A percentile compares a stretch with the other conserved stretches of the same genome.
Conservation (phyloP, 2,888 invertebrate genomes). For the Eupithecia pulchellata region DNA sequence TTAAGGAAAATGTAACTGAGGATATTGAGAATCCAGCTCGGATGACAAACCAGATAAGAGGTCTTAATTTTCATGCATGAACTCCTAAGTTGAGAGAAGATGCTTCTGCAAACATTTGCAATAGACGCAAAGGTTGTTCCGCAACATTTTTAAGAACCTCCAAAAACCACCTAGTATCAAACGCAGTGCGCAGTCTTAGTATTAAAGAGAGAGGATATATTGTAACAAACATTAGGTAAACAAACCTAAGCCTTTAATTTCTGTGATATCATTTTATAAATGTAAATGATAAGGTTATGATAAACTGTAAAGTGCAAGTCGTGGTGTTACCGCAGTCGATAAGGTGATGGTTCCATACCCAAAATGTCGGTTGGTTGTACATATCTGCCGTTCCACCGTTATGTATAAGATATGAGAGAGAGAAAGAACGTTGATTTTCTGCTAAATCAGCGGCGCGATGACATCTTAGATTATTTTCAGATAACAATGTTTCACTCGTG, state of each 20-base stretch:
- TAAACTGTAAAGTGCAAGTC: not conserved
- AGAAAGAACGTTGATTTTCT: too few relatives aligned
- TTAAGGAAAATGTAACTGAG: too few relatives aligned
- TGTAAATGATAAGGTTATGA: not conserved
- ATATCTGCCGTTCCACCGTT: not conserved
- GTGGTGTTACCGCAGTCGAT: not conserved
- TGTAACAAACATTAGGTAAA: not conserved
- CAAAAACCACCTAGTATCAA: not conserved
- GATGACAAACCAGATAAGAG: too few relatives aligned
- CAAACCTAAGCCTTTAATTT: not conserved
- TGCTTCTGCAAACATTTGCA: not conserved
- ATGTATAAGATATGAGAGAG: too few relatives aligned
- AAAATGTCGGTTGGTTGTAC: too few relatives aligned
- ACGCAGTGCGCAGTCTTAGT: not conserved
- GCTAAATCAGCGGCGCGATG: too few relatives aligned
- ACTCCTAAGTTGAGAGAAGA: too few relatives aligned
- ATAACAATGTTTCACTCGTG: not conserved
- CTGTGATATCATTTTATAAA: not conserved
- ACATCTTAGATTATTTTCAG: not conserved
- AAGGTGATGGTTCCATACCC: not conserved
- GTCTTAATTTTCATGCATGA: too few relatives aligned
- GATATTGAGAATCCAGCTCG: too few relatives aligned
- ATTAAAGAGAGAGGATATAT: not conserved
- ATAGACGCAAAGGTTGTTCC: not conserved
- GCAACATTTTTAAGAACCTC: too few relatives aligned